Evolutionary conservation across 2,797 vertebrate species (phyloP), one percentile per base, ranked within the genome.

Genomic region (Xenentodon cancila): DNA sequence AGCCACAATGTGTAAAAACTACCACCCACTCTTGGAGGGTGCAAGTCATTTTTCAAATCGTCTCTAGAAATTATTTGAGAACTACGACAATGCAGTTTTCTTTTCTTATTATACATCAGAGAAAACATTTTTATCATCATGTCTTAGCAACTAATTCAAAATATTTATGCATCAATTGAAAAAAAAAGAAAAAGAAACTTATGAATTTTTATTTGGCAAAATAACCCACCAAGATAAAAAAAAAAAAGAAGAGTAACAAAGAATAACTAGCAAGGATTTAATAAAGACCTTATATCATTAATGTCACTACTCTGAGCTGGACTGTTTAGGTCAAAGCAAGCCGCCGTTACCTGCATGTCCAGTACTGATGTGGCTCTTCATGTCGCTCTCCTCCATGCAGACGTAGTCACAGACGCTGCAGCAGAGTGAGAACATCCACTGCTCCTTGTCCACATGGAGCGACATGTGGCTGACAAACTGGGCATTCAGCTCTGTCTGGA

Each of bases 381-480:
- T 99, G 88, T 99, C 97, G 7, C 89, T 91, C 86, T 99, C 97
- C 77, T 99, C 97, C 94, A 96, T 97, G 80, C 96, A 97, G 90
- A 97, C 95, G 68, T 96, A 99, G 87, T 99, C 95, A 1, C 97
- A 99, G 50, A 93, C 85, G 40, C 93, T 96, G 91, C 97, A 99
- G 93, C 97, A 99, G 79, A 99, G 96, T 0, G 97, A 98, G 92
- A 98, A 99, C 98, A 99, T 98, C 98, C 98, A 99, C 92, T 99
- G 97, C 91, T 99, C 97, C 92, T 97, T 97, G 91, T 99, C 98
- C 93, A 98, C 97, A 57, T 99, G 98, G 83, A 98, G 96, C 6
- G 97, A 99, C 98, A 99, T 99, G 93, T 99, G 98, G 93, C 97
- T 98, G 89, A 99, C 97, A 87, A 99, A 99, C 94, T 98, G 97